These are phyloP conservation scores for Taphrorychus bicolor DNA, from an alignment of 2,888 invertebrate species.

Conservation along the genomic window DNA sequence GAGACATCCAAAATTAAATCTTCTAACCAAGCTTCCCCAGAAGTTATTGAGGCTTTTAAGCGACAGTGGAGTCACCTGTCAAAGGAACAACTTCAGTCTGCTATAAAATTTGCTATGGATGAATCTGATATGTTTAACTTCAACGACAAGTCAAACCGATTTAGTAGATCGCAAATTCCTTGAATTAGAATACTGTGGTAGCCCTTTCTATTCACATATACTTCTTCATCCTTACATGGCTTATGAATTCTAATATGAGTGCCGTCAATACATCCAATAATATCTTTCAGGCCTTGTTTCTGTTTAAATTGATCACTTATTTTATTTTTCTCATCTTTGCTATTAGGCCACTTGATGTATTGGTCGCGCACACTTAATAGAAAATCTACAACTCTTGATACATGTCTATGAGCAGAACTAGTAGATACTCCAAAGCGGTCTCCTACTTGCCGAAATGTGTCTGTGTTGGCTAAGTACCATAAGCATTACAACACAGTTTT, in stretches of 20 bases:
- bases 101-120: too few species aligned
- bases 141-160: too few species aligned
- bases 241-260: slow-evolving; percentile 39
- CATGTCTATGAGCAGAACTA: background rate
- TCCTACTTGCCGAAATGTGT: background rate
- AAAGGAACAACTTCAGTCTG: too few species aligned
- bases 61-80: too few species aligned
- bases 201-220: slow-evolving; percentile 1
- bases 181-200: background rate
- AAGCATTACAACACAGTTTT: background rate
- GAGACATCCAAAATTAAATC: too few species aligned
- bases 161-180: background rate
- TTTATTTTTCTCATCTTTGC: background rate
- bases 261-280: slow-evolving; percentile 43
- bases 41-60: too few species aligned
- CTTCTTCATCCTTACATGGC: background rate
- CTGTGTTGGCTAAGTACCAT: slow-evolving; percentile 3
- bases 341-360: background rate
- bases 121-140: too few species aligned
- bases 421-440: background rate
- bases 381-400: background rate
- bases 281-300: slow-evolving; percentile 13
- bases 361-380: background rate
- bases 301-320: background rate
- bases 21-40: too few species aligned